Evolutionary conservation across 2,888 invertebrate genomes (phyloP).

Genomic region (Drosophila atroscutellata): DNA sequence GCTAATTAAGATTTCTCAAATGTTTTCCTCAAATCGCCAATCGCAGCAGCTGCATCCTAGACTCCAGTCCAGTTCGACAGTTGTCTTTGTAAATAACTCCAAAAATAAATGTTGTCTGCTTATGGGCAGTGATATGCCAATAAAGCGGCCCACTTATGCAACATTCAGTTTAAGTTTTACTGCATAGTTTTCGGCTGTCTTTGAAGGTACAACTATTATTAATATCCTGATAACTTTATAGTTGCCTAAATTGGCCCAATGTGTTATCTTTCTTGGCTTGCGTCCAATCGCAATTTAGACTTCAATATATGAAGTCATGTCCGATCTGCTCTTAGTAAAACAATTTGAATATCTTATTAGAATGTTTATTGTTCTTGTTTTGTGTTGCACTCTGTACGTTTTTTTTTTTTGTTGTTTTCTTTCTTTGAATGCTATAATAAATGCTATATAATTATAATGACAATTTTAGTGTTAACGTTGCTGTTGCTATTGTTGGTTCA

Average conservation of each 20-base stretch:
- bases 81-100: slow-evolving; percentile 10
- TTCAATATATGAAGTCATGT: background rate
- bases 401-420: slow-evolving; percentile 14
- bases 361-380: slow-evolving; percentile 31
- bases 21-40: slow-evolving; percentile 32
- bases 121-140: slow-evolving; percentile 40
- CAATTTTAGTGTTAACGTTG: slow-evolving; percentile 17
- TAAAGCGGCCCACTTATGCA: slow-evolving; percentile 1
- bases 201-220: slow-evolving; percentile 1
- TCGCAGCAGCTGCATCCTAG: slow-evolving; percentile 5
- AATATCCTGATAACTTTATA: background rate
- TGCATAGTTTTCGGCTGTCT: slow-evolving; percentile 48
- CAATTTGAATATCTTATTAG: slow-evolving; percentile 4
- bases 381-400: slow-evolving; percentile 30
- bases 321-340: background rate
- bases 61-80: slow-evolving; percentile 14
- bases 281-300: background rate
- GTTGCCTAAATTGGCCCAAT: background rate
- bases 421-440: slow-evolving; percentile 33
- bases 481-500: slow-evolving; percentile 18
- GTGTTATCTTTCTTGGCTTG: background rate
- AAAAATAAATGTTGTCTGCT: slow-evolving; percentile 7
- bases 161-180: background rate
- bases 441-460: slow-evolving; percentile 42
- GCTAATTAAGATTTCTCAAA: slow-evolving; percentile 73